A percentile compares a stretch with the other conserved stretches of the same genome.
These are phyloP conservation scores for Sinocyclocheilus anshuiensis DNA, from an alignment of 2,113 vertebrate species.

Conservation along the genomic window DNA sequence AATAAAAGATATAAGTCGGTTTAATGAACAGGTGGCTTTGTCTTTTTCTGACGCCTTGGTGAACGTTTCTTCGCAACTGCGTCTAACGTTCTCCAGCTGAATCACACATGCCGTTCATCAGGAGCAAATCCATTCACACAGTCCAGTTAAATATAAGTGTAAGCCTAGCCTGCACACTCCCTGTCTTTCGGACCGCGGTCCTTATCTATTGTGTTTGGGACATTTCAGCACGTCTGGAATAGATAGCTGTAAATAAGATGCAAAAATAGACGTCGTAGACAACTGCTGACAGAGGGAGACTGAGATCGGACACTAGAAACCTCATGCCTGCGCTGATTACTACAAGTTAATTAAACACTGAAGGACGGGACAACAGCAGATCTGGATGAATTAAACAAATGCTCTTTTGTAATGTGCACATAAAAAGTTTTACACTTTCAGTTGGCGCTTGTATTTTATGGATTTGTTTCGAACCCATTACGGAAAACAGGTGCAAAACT, in stretches of 20 bases:
- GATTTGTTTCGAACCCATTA: conserved; percentile 24
- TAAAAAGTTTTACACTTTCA: conserved; percentile 27
- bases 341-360: conserved; percentile 83
- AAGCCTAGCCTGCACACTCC: conserved; percentile 62
- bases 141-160: conserved; percentile 71
- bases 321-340: conserved; percentile 87
- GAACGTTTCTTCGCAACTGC: background rate
- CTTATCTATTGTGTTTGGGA: conserved; percentile 77
- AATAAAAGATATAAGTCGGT: conserved; percentile 51
- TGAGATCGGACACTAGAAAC: conserved; percentile 80
- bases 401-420: background rate
- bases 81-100: conserved; percentile 68
- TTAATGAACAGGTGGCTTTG: conserved; percentile 77
- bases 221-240: conserved; percentile 71
- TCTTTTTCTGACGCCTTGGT: conserved; percentile 61
- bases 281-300: conserved; percentile 89
- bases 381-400: background rate
- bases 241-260: conserved; percentile 81
- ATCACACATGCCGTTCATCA: conserved; percentile 63
- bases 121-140: conserved; percentile 64
- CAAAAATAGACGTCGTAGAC: conserved; percentile 87
- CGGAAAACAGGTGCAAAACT: conserved; percentile 50
- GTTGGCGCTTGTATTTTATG: conserved; percentile 37
- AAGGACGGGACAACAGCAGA: conserved; percentile 55
- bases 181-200: conserved; percentile 37